Evolutionary conservation across 2,113 vertebrate genomes (phyloP).

Genomic region (Thamnophis sirtalis): DNA sequence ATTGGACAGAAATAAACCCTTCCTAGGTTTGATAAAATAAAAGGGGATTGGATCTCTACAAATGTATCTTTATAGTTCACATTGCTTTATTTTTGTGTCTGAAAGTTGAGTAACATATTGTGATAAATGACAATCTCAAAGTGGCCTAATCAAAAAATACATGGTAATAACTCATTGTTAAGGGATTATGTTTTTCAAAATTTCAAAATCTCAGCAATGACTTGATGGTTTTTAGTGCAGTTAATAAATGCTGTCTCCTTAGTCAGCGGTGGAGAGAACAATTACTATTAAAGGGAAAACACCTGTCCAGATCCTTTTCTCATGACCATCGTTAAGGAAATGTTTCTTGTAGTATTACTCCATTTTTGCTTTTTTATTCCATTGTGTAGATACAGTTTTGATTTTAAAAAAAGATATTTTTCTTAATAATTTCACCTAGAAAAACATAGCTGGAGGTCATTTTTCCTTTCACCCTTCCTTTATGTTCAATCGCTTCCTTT

Average conservation of each 20-base stretch:
- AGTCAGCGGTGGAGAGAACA: neutral
- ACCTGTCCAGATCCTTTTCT: neutral
- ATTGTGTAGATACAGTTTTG: slow-evolving; percentile 9
- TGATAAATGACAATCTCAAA: neutral
- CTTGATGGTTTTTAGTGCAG: neutral
- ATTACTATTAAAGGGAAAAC: slow-evolving; percentile 17
- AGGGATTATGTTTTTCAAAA: neutral
- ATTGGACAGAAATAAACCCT: neutral
- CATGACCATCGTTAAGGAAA: slow-evolving; percentile 13
- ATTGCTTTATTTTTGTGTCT: neutral
- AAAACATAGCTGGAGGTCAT: neutral
- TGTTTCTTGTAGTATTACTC: neutral
- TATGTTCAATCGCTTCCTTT: slow-evolving; percentile 29
- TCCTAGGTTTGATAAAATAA: neutral
- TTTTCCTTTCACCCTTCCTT: neutral
- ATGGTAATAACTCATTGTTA: neutral
- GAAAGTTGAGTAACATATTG: neutral
- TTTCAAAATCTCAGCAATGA: slow-evolving; percentile 17
- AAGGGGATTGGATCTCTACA: neutral
- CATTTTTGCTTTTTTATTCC: neutral
- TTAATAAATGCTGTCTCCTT: slow-evolving; percentile 32
- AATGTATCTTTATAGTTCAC: neutral
- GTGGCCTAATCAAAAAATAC: slow-evolving; percentile 9
- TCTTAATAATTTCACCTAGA: neutral
- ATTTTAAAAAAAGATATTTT: slow-evolving; percentile 5